Evolutionary conservation across 1,140 invertebrate species (phyloP), one percentile per base, ranked within the genome.

Genomic region (Stegodyphus mimosarum): DNA sequence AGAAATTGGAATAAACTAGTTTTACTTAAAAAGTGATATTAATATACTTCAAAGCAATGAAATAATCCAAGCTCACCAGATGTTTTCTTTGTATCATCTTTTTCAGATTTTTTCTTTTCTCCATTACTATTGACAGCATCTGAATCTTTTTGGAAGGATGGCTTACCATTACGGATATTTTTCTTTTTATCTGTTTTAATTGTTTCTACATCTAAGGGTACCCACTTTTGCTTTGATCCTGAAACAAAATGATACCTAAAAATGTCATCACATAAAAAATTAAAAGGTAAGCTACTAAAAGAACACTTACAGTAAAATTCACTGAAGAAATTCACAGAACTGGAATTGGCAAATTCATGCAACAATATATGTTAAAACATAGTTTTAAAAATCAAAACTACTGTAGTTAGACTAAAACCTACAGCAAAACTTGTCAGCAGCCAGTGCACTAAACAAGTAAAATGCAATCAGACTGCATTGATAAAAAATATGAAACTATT

Each of bases 211-310:
- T 94, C 94, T 73, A 95, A 89, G 48, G 94, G 94, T 67, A 95
- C 93, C 95, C 95, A 95, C 90, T 94, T 95, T 87, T 94, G 93
- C 89, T 94, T 95, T 71, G 91, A 92, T 74, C 91, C 92, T 93
- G 15, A 52, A 48, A 48, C n/a, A 81, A 70, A 17, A 83, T 4
- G 1, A 6, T 67, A 4, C 64, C 17, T 67, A 3, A 67, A 67
- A n/a, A 67, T 67, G 10, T 67, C 9, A 67, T 67, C 9, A 60
- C 2, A 5, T 15, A 10, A 0, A 9, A 60, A 3, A 33, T 33
- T 33, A 33, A 33, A 33, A 33, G 33, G 33, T 33, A 33, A 33
- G 33, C 33, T 33, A 33, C 33, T 33, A 33, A 1, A 33, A 33
- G 33, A 33, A 33, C 33, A 33, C 33, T 33, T 33, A 33, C 3